phyloP scores from a whole-genome alignment of 2,888 invertebrate species.

The Nomada goodeniana region DNA sequence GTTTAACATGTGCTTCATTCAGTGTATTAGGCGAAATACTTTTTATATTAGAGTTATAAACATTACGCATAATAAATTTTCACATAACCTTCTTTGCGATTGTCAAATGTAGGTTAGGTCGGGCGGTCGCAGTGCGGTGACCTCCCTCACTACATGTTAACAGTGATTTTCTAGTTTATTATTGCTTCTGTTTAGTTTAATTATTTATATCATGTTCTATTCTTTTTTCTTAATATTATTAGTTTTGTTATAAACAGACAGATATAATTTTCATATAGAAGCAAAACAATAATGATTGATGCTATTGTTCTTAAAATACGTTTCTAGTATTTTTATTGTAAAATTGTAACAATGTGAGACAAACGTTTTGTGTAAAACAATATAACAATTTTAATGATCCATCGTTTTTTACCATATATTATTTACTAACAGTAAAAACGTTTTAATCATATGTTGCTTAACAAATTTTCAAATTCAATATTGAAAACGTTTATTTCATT shows the following conservation, averaged over 20 bases:
- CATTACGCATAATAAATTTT: constrained; percentile 55
- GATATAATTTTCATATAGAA: constrained; percentile 13
- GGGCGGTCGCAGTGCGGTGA: constrained; percentile 78
- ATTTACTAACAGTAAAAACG: background rate
- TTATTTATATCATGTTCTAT: constrained; percentile 28
- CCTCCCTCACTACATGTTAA: constrained; percentile 73
- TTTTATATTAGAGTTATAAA: constrained; percentile 47
- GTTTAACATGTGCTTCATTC: constrained; percentile 9
- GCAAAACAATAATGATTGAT: constrained; percentile 21
- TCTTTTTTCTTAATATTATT: background rate
- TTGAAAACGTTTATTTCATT: constrained; percentile 8
- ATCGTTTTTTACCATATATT: background rate
- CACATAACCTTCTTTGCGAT: constrained; percentile 72
- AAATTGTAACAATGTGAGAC: constrained; percentile 9
- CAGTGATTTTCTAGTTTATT: constrained; percentile 52
- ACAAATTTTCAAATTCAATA: constrained; percentile 6
- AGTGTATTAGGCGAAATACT: constrained; percentile 24
- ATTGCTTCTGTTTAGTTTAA: constrained; percentile 32
- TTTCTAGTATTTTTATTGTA: constrained; percentile 11
- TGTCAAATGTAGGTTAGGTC: constrained; percentile 83
- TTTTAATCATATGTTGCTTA: background rate
- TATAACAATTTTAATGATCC: background rate
- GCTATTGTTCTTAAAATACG: constrained; percentile 10
- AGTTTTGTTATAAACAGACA: constrained; percentile 5
- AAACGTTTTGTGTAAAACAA: constrained; percentile 21